phyloP scores from a whole-genome alignment of 1,140 invertebrate species.

The Mizuhopecten yessoensis region DNA sequence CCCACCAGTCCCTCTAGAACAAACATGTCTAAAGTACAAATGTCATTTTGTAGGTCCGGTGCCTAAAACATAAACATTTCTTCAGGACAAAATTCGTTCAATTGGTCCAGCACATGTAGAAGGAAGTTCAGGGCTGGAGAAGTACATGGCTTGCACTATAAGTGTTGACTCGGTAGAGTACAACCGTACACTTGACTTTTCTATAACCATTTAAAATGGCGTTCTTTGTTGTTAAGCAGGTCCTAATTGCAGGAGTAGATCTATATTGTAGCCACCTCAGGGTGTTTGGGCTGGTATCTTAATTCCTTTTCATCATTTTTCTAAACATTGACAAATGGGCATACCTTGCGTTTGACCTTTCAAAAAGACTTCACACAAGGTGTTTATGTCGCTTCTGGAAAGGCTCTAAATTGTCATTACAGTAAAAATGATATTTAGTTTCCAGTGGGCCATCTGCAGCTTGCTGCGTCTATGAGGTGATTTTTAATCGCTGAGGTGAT shows the following conservation, averaged over 20 bases:
- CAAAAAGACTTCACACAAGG: background rate
- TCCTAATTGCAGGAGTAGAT: background rate
- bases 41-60: too few relatives aligned
- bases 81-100: background rate
- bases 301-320: constrained; percentile 1
- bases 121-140: background rate
- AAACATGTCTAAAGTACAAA: too few relatives aligned
- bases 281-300: background rate
- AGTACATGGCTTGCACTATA: background rate
- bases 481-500: background rate
- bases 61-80: background rate
- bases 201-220: background rate
- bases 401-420: constrained; percentile 23
- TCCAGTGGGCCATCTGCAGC: background rate
- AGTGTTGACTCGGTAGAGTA: background rate
- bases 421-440: constrained; percentile 4
- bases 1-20: too few relatives aligned
- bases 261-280: background rate
- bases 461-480: background rate
- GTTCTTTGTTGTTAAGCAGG: background rate
- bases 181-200: background rate
- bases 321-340: background rate
- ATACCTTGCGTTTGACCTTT: background rate
- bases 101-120: too few relatives aligned
- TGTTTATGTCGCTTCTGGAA: background rate